These are phyloP conservation scores for Eupelmus urozonus DNA, from an alignment of 2,888 invertebrate genomes.

Conservation along the genomic window DNA sequence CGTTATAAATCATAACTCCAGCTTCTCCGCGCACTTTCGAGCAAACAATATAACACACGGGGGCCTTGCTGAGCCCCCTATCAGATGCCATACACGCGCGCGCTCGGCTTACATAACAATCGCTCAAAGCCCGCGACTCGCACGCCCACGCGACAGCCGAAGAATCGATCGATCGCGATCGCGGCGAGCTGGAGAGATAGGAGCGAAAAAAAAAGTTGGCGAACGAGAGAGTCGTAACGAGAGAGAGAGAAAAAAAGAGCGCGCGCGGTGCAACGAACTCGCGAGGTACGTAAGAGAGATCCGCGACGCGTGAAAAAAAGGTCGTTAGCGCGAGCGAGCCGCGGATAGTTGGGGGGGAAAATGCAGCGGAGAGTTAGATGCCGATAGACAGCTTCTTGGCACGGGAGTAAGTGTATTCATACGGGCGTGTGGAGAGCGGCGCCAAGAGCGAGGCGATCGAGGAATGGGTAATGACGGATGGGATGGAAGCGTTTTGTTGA, in stretches of 20 bases:
- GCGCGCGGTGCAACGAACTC: slow-evolving; percentile 26
- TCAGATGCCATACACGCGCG: neutral
- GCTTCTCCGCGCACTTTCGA: neutral
- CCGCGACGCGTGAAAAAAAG: slow-evolving; percentile 23
- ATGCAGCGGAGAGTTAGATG: too few species aligned
- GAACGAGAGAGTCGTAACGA: too few species aligned
- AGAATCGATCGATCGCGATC: too few species aligned
- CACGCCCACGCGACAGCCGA: neutral
- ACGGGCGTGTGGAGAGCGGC: too few species aligned
- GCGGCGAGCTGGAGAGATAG: too few species aligned
- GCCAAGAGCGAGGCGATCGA: too few species aligned
- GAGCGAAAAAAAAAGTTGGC: too few species aligned
- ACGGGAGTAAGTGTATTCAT: too few species aligned
- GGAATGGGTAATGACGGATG: too few species aligned
- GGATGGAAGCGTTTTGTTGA: too few species aligned
- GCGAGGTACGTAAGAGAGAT: neutral
- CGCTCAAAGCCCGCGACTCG: neutral
- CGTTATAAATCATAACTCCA: slow-evolving; percentile 36
- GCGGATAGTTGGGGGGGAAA: too few species aligned
- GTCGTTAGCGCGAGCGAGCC: neutral
- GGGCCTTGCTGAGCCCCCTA: neutral
- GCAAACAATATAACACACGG: slow-evolving; percentile 17
- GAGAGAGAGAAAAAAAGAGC: neutral
- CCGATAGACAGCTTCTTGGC: too few species aligned
- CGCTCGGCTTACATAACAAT: slow-evolving; percentile 22